Percentiles rank a stretch among this genome's conserved stretches.
These are phyloP conservation scores for Notolepis coatsorum DNA, from an alignment of 2,797 vertebrate species.

Conservation along the genomic window DNA sequence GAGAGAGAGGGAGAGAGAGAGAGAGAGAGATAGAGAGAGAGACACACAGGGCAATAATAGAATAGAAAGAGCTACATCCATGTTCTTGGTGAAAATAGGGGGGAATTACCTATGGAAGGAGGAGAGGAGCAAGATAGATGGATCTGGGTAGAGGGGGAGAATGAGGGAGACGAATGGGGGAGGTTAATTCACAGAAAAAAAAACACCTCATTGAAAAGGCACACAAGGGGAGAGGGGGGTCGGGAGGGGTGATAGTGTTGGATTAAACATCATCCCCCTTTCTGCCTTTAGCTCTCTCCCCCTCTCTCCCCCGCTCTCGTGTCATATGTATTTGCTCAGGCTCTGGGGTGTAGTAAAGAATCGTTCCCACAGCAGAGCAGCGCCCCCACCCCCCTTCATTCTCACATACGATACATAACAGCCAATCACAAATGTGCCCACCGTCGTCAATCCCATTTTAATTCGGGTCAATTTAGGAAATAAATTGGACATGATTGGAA, in stretches of 20 bases:
- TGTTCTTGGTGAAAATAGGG: background rate
- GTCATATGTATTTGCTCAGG: slow-evolving; percentile 35
- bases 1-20: background rate
- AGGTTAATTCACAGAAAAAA: slow-evolving; percentile 40
- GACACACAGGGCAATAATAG: slow-evolving; percentile 39
- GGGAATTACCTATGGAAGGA: background rate
- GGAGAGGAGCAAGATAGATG: slow-evolving; percentile 8
- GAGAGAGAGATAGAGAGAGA: background rate
- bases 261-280: slow-evolving; percentile 59
- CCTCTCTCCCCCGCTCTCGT: background rate
- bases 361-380: slow-evolving; percentile 3
- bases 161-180: slow-evolving; percentile 61
- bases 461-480: slow-evolving; percentile 38
- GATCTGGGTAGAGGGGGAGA: slow-evolving; percentile 44
- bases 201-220: slow-evolving; percentile 43
- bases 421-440: slow-evolving; percentile 36
- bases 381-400: background rate
- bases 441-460: slow-evolving; percentile 39
- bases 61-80: slow-evolving; percentile 10
- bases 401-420: background rate
- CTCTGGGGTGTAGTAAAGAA: slow-evolving; percentile 16
- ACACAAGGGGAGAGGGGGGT: slow-evolving; percentile 28
- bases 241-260: slow-evolving; percentile 56
- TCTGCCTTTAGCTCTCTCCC: slow-evolving; percentile 42
- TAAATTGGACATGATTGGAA: slow-evolving; percentile 43